Percentiles rank a stretch among this genome's conserved stretches.
Evolutionary conservation across 2,888 invertebrate species (phyloP).

Genomic region (Ischnus inquisitorius): DNA sequence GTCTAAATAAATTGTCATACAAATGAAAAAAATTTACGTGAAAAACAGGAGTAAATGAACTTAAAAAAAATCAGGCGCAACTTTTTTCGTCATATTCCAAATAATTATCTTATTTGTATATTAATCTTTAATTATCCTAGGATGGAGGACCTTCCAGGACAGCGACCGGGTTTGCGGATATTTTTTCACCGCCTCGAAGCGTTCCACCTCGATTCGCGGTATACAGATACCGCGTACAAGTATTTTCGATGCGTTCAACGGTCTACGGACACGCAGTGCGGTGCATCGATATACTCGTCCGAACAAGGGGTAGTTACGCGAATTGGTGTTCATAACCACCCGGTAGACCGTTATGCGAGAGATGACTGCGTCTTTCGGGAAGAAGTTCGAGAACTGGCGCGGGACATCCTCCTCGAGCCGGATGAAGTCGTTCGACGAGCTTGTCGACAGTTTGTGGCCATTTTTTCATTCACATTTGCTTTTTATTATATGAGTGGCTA

Average conservation of each 20-base stretch:
- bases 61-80: too few species aligned
- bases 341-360: neutral
- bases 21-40: too few species aligned
- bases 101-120: too few species aligned
- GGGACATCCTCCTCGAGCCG: neutral
- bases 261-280: neutral
- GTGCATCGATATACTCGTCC: neutral
- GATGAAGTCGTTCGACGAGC: constrained; percentile 6
- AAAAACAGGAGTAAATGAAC: too few species aligned
- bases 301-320: neutral
- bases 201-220: neutral
- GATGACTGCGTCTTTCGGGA: neutral
- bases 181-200: neutral
- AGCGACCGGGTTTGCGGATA: neutral
- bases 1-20: too few species aligned
- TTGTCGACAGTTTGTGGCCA: neutral
- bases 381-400: neutral
- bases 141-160: neutral
- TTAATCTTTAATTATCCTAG: neutral
- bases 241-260: constrained; percentile 3
- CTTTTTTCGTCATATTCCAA: too few species aligned
- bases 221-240: constrained; percentile 5
- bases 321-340: neutral
- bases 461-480: neutral
- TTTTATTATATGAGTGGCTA: too few species aligned